phyloP scores from a whole-genome alignment of 2,113 vertebrate species.

The Paralichthys olivaceus region DNA sequence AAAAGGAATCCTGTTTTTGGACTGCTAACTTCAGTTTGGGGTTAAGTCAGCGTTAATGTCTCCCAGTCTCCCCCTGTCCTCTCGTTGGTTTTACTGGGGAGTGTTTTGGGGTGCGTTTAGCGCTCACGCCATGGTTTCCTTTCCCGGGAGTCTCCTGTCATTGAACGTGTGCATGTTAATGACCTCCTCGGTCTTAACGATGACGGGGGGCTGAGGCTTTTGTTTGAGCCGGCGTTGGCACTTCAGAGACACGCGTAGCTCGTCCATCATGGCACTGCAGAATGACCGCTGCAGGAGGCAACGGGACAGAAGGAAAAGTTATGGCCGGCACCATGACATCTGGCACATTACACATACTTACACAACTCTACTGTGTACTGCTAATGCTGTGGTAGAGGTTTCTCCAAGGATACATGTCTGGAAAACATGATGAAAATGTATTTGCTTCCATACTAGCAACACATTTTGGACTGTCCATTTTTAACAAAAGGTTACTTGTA shows the following conservation, averaged over 20 bases:
- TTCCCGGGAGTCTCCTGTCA: slow-evolving; percentile 98
- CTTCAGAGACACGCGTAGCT: slow-evolving; percentile 95
- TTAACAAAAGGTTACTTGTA: background rate
- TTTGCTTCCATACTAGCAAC: background rate
- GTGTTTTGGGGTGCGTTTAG: background rate
- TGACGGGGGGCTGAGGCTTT: slow-evolving; percentile 95
- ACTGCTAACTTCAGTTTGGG: slow-evolving; percentile 49
- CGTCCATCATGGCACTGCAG: slow-evolving; percentile 98
- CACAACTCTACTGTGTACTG: background rate
- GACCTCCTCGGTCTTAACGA: slow-evolving; percentile 98
- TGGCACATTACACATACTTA: background rate
- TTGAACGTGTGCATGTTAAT: slow-evolving; percentile 99
- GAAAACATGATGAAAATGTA: background rate
- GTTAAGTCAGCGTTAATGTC: slow-evolving; percentile 48
- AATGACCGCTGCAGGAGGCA: slow-evolving; percentile 90
- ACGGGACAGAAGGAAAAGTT: slow-evolving; percentile 26
- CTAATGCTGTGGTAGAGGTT: background rate
- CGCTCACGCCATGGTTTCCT: slow-evolving; percentile 98
- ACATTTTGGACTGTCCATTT: background rate
- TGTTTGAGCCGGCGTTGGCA: slow-evolving; percentile 97
- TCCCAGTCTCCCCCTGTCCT: slow-evolving; percentile 24
- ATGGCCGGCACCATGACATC: background rate
- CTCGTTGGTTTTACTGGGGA: slow-evolving; percentile 23
- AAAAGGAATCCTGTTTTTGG: slow-evolving; percentile 72
- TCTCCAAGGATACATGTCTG: background rate